Evolutionary conservation across 2,888 invertebrate genomes (phyloP).

Genomic region (Macrophya alboannulata): DNA sequence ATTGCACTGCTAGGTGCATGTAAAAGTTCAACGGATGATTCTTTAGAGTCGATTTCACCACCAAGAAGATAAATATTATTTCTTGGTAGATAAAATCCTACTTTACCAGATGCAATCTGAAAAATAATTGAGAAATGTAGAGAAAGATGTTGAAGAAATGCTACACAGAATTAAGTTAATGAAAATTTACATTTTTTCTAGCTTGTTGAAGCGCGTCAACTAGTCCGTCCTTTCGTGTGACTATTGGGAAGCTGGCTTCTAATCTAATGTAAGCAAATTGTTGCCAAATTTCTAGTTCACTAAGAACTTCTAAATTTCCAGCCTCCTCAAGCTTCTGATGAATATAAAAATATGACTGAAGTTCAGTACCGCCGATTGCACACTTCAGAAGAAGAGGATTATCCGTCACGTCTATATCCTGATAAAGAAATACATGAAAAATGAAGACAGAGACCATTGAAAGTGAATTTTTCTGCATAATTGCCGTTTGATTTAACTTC

Average conservation of each 20-base stretch:
- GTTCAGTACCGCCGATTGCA: conserved; percentile 81
- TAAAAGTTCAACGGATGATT: conserved; percentile 69
- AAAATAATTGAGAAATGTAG: conserved; percentile 60
- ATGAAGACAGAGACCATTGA: conserved; percentile 24
- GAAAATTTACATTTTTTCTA: conserved; percentile 84
- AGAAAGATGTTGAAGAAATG: conserved; percentile 35
- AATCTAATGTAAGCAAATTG: conserved; percentile 88
- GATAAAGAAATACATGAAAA: conserved; percentile 60
- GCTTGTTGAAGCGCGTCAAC: conserved; percentile 84
- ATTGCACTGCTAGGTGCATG: conserved; percentile 55
- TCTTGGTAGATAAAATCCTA: conserved; percentile 87
- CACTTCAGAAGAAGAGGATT: conserved; percentile 87
- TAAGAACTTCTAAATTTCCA: conserved; percentile 84
- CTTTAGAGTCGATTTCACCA: conserved; percentile 79
- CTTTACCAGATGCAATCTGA: conserved; percentile 87
- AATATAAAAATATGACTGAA: conserved; percentile 86
- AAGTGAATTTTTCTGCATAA: not conserved
- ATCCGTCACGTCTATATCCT: conserved; percentile 90
- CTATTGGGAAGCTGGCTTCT: conserved; percentile 85
- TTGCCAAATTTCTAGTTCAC: conserved; percentile 84
- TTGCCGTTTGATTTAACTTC: conserved; percentile 5
- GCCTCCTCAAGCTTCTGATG: conserved; percentile 88
- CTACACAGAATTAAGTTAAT: not conserved
- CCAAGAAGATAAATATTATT: conserved; percentile 86
- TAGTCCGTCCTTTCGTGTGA: conserved; percentile 83